phyloP scores from a whole-genome alignment of 2,888 invertebrate species.

The Lepidonotus clava region DNA sequence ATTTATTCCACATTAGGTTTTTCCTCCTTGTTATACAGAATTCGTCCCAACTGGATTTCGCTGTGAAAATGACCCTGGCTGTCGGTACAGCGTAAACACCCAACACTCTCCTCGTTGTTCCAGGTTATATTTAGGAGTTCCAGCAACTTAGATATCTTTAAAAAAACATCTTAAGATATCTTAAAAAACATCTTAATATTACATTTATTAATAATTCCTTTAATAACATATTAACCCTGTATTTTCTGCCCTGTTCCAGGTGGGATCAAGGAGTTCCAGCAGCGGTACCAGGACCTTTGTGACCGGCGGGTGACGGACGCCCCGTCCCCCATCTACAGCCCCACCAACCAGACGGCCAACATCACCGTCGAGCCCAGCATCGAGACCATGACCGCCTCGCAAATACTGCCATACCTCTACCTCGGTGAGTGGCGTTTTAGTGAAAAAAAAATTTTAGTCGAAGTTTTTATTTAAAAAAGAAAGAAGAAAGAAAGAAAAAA shows the following conservation, averaged over 20 bases:
- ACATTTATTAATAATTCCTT: too few species aligned
- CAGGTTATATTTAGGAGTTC: too few species aligned
- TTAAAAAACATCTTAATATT: too few species aligned
- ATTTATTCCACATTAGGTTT: too few species aligned
- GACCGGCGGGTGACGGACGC: conserved; percentile 33
- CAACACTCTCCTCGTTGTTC: too few species aligned
- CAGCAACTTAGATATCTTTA: too few species aligned
- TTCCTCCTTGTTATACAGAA: too few species aligned
- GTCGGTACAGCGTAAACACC: too few species aligned
- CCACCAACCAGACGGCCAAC: conserved; percentile 78
- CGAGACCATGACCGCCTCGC: conserved; percentile 88
- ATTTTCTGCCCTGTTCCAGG: conserved; percentile 55
- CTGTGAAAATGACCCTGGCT: too few species aligned
- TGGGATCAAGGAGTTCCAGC: conserved; percentile 63
- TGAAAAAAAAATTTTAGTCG: neutral
- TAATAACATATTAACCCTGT: too few species aligned
- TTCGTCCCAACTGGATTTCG: too few species aligned
- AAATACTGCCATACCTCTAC: conserved; percentile 89
- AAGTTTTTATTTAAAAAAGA: neutral
- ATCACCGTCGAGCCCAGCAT: conserved; percentile 80
- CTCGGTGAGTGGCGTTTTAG: conserved; percentile 82
- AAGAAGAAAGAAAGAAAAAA: neutral
- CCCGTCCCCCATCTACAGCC: conserved; percentile 81
- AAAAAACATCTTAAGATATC: too few species aligned
- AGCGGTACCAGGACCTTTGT: conserved; percentile 57